Evolutionary conservation across 2,888 invertebrate genomes (phyloP).

Genomic region (Cryptophagus acutangulus): DNA sequence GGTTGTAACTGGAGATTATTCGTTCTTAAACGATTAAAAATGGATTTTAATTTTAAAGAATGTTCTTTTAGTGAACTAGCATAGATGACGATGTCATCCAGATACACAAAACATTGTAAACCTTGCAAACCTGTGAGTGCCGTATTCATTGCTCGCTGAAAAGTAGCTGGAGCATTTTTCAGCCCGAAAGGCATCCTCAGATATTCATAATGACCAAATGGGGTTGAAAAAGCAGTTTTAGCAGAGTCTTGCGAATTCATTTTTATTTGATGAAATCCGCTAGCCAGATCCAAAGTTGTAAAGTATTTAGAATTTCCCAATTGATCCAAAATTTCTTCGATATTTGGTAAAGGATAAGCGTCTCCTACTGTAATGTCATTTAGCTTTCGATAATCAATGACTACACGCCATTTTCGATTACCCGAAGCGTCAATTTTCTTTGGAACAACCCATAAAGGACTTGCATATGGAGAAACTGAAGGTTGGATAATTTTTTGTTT

Average conservation of each 20-base stretch:
- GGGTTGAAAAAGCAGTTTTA: conserved; percentile 39
- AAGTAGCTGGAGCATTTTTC: conserved; percentile 25
- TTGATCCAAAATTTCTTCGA: conserved; percentile 12
- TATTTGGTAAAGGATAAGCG: conserved; percentile 10
- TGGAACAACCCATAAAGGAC: no score
- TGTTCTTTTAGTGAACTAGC: conserved; percentile 31
- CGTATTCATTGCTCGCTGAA: conserved; percentile 16
- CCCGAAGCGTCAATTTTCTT: no score
- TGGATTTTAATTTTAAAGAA: conserved; percentile 27
- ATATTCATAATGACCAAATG: conserved; percentile 37
- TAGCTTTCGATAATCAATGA: no score
- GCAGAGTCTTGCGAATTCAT: conserved; percentile 25
- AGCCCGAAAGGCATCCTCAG: conserved; percentile 37
- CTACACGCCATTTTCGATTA: conserved; percentile 1
- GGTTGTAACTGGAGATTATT: conserved; percentile 24
- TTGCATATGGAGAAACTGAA: no score
- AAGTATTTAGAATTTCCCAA: conserved; percentile 22
- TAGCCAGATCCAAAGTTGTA: conserved; percentile 26
- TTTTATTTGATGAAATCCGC: conserved; percentile 39
- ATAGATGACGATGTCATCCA: conserved; percentile 33
- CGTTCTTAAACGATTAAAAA: conserved; percentile 32
- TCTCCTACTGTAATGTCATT: conserved; percentile 1
- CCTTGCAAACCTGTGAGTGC: conserved; percentile 13
- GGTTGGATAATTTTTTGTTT: no score
- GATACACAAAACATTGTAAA: conserved; percentile 24